A percentile compares a stretch with the other conserved stretches of the same genome.
Conservation (phyloP, 2,797 vertebrate genomes). For the Limnodromus scolopaceus region DNA sequence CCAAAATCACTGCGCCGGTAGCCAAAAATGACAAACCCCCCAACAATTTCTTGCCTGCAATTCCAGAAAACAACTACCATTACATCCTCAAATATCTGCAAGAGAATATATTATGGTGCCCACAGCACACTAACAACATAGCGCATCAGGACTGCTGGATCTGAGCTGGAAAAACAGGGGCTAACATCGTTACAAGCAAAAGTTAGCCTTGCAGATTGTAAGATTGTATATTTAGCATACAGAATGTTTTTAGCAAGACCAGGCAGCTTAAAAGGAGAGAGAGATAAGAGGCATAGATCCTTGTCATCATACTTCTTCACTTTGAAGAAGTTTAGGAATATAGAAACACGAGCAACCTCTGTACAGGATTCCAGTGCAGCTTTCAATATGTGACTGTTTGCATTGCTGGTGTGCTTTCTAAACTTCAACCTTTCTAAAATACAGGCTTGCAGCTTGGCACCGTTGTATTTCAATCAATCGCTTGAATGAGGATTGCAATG, state of each 20-base stretch:
- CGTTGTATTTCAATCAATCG: conserved; percentile 77
- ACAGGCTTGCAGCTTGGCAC: conserved; percentile 57
- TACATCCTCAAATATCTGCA: neutral
- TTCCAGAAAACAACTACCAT: neutral
- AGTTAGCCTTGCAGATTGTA: neutral
- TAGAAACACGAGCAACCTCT: neutral
- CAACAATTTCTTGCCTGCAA: neutral
- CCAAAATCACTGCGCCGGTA: neutral
- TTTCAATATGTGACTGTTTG: neutral
- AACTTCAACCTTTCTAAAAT: conserved; percentile 62
- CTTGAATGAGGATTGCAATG: conserved; percentile 57
- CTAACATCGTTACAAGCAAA: neutral
- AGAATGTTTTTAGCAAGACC: neutral
- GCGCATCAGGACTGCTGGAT: neutral
- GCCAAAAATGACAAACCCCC: neutral
- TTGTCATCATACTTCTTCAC: neutral
- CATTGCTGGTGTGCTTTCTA: conserved; percentile 35
- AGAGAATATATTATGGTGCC: neutral
- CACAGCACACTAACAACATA: neutral
- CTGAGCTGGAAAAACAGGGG: neutral
- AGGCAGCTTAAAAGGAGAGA: neutral
- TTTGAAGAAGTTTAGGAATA: neutral
- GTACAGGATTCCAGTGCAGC: neutral
- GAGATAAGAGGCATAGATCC: neutral
- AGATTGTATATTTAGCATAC: neutral